phyloP scores from a whole-genome alignment of 2,113 vertebrate genomes.

The Bothrops jararaca region DNA sequence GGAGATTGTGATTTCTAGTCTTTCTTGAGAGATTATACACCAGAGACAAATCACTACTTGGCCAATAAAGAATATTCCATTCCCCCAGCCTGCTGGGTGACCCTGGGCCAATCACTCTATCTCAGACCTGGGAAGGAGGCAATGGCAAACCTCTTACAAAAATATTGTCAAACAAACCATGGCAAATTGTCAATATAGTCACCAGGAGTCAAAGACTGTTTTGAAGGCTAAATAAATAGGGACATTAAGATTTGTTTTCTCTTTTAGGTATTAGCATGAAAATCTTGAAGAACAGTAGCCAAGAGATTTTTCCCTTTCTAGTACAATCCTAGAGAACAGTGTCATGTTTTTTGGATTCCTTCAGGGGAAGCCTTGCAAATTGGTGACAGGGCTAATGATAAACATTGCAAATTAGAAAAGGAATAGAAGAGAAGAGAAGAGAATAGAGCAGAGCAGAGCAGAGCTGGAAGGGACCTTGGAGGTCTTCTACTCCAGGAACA shows the following conservation, averaged over 20 bases:
- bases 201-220: background rate
- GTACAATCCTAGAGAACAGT: background rate
- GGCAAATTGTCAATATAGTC: background rate
- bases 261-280: conserved; percentile 20
- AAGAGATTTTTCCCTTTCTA: background rate
- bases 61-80: background rate
- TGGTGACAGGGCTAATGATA: conserved; percentile 10
- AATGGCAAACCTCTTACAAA: background rate
- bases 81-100: background rate
- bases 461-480: too few species aligned
- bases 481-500: background rate
- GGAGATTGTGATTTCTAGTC: background rate
- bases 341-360: background rate
- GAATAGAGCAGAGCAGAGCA: too few species aligned
- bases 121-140: background rate
- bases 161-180: background rate
- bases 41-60: background rate
- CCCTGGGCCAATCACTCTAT: background rate
- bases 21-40: background rate
- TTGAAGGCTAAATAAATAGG: background rate
- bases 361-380: background rate
- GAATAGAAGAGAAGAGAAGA: background rate
- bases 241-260: background rate
- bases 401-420: background rate
- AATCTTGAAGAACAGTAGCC: background rate